phyloP scores from a whole-genome alignment of 2,797 vertebrate species.

The Florisuga fusca region DNA sequence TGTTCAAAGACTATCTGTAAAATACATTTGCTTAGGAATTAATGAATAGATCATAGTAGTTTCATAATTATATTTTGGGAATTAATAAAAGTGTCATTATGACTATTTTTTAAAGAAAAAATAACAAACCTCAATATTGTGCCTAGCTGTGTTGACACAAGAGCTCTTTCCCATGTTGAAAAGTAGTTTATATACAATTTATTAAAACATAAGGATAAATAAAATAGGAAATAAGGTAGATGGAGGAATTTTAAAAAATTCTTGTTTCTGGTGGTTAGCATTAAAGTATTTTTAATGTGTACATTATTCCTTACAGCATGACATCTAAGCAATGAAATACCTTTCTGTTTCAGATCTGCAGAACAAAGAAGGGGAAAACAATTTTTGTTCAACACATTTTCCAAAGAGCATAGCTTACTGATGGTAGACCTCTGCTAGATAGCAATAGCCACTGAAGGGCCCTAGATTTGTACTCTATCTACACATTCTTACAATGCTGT shows the following conservation, averaged over 20 bases:
- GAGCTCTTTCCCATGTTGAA: conserved; percentile 31
- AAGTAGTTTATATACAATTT: background rate
- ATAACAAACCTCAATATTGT: background rate
- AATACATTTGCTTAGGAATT: rapidly evolving
- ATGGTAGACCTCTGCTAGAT: background rate
- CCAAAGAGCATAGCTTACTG: background rate
- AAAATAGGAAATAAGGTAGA: background rate
- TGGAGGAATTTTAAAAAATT: background rate
- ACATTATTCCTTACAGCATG: rapidly evolving
- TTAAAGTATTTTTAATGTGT: background rate
- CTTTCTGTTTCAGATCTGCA: background rate
- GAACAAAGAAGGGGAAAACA: background rate
- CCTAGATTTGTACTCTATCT: background rate
- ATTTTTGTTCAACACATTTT: background rate
- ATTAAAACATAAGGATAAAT: background rate
- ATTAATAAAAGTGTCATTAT: background rate
- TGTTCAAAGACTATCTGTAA: background rate
- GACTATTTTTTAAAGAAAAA: background rate
- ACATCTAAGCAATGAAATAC: background rate
- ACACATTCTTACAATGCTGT: rapidly evolving
- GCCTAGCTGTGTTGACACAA: background rate
- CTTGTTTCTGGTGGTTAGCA: background rate
- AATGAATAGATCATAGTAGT: background rate
- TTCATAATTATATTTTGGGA: background rate
- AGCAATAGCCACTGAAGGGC: background rate